Base-by-base conservation (phyloP, 2,797 vertebrate species). In the Galaxias olidus region DNA sequence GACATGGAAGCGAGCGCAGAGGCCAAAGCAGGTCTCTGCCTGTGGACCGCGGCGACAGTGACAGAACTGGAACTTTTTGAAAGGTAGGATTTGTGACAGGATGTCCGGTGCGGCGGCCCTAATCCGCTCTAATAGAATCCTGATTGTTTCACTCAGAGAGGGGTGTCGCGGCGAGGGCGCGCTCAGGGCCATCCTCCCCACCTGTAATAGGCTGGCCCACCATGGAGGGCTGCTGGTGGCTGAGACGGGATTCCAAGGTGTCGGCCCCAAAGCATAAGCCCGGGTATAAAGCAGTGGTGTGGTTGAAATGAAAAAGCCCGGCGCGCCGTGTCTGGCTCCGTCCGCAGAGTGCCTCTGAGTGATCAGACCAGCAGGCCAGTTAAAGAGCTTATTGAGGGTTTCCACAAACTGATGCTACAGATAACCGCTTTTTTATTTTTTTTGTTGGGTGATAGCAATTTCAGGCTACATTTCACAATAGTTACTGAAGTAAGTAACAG, bases 111-210 rank as follows among this genome's bases (percentile, higher is more conserved):
- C 78, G 51, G 65, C 80, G 55, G 67, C 76, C 75, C 77, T 89
- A 84, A 87, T 88, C 82, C 84, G 65, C 71, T 85, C 75, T 80
- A 88, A 90, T 85, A 78, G 82, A 87, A 86, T 82, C 71, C 78
- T 80, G 77, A 85, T 88, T 82, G 86, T 87, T 82, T 78, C 83
- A 80, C 76, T 83, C 77, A 77, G 71, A 83, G 76, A 86, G 71
- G 78, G 75, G 66, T 77, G 74, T 77, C 46, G 14, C 71, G 74
- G 73, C 72, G 81, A 83, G 83, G 68, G 57, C 64, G 65, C 68
- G 63, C 65, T 78, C 66, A 53, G 68, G 63, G 66, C 20, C 74
- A 68, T 51, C 53, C 11, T 61, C 62, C 63, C 69, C 50, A 47
- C 61, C 50, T 79, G 54, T 70, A 66, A 71, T 65, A 71, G 65